Evolutionary conservation across 2,797 vertebrate species (phyloP).

Genomic region (Rhincodon typus): DNA sequence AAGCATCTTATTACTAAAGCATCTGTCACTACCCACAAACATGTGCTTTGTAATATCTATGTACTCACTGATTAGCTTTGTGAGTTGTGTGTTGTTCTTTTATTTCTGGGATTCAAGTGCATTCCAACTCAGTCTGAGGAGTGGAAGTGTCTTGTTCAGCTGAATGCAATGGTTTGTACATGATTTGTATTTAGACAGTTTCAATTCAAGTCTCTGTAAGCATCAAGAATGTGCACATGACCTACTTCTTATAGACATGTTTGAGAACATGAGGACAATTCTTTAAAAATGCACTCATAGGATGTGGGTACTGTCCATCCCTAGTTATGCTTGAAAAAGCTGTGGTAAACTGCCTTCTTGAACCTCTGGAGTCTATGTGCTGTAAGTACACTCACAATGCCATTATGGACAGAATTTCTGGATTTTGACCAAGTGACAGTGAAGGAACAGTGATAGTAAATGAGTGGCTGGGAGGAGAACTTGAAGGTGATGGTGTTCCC

Average conservation of each 20-base stretch:
- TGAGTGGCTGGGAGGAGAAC: no score
- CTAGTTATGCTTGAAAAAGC: no score
- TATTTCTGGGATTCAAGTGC: not conserved
- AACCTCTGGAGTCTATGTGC: no score
- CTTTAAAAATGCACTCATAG: no score
- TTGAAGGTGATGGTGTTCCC: no score
- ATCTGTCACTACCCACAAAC: not conserved
- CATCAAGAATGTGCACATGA: not conserved
- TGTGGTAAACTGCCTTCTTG: no score
- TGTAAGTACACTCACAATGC: no score
- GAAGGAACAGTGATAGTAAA: no score
- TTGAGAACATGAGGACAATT: not conserved
- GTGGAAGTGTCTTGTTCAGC: not conserved
- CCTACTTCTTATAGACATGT: not conserved
- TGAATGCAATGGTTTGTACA: not conserved
- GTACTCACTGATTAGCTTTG: not conserved
- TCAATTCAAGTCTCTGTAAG: not conserved
- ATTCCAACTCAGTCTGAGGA: not conserved
- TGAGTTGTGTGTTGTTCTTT: not conserved
- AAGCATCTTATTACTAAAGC: not conserved
- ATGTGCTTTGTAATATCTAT: not conserved
- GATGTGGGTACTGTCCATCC: no score
- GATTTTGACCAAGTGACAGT: no score
- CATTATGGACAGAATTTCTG: no score
- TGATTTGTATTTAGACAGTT: not conserved